Percentiles rank a stretch among this genome's conserved stretches.
These are phyloP conservation scores for Phymatocera aterrima DNA, from an alignment of 2,888 invertebrate species.

Conservation along the genomic window DNA sequence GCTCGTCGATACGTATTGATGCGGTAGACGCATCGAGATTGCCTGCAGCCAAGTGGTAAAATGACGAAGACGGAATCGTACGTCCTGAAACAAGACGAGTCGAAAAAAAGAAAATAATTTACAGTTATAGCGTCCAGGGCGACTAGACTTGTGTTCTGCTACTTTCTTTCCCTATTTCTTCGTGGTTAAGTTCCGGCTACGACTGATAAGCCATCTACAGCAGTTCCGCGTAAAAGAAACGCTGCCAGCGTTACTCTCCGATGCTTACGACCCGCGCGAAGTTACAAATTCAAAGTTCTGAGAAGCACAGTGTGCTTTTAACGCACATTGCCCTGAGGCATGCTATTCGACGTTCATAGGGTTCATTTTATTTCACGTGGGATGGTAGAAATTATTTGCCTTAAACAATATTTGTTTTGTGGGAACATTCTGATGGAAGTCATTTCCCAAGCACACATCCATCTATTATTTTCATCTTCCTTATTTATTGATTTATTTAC, in stretches of 20 bases:
- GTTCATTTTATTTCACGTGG: not conserved
- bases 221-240: not conserved
- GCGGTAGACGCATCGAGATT: no score
- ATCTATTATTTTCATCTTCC: not conserved
- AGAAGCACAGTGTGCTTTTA: not conserved
- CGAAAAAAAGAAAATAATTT: slow-evolving; percentile 10
- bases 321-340: not conserved
- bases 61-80: not conserved
- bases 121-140: not conserved
- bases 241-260: not conserved
- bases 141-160: not conserved
- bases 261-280: not conserved
- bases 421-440: no score
- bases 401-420: not conserved
- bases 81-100: not conserved
- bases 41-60: slow-evolving; percentile 1
- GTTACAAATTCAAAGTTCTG: not conserved
- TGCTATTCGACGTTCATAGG: not conserved
- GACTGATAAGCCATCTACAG: not conserved
- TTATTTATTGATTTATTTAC: not conserved
- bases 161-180: not conserved
- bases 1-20: no score
- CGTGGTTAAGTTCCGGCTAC: not conserved
- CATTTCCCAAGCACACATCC: no score
- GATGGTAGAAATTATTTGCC: not conserved